Conservation (phyloP, 2,113 vertebrate genomes). For the Puntigrus tetrazona region DNA sequence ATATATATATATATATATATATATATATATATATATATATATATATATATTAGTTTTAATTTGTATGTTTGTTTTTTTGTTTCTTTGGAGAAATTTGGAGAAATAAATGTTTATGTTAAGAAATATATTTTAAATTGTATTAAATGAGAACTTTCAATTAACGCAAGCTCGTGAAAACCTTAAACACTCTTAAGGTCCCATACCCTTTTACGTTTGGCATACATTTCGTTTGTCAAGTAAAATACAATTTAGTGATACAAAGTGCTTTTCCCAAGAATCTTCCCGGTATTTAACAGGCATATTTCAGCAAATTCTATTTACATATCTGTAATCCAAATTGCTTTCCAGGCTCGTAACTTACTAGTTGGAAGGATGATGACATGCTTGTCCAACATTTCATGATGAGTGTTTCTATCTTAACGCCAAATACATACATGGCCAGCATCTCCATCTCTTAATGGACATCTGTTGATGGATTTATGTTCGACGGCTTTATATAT, state of each 20-base stretch:
- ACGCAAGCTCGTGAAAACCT: not conserved
- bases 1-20: too few species aligned
- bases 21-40: too few species aligned
- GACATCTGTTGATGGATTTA: not conserved
- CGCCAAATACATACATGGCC: not conserved
- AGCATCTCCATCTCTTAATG: not conserved
- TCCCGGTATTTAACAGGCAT: conserved; percentile 18
- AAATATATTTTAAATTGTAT: not conserved
- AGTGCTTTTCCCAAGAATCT: conserved; percentile 35
- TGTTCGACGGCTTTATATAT: not conserved
- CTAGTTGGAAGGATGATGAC: conserved; percentile 35
- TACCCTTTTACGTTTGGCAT: not conserved
- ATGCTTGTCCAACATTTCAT: not conserved
- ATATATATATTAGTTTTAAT: too few species aligned
- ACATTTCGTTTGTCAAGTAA: conserved; percentile 12
- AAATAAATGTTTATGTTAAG: too few species aligned
- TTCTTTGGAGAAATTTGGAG: too few species aligned
- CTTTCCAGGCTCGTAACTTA: not conserved
- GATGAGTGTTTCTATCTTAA: not conserved
- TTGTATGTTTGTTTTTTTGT: too few species aligned
- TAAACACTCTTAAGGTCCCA: not conserved
- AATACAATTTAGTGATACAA: conserved; percentile 45
- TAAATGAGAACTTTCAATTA: not conserved
- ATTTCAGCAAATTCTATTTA: conserved; percentile 41
- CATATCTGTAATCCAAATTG: conserved; percentile 38